phyloP scores from a whole-genome alignment of 1,140 invertebrate species.

The Aphis craccivora region DNA sequence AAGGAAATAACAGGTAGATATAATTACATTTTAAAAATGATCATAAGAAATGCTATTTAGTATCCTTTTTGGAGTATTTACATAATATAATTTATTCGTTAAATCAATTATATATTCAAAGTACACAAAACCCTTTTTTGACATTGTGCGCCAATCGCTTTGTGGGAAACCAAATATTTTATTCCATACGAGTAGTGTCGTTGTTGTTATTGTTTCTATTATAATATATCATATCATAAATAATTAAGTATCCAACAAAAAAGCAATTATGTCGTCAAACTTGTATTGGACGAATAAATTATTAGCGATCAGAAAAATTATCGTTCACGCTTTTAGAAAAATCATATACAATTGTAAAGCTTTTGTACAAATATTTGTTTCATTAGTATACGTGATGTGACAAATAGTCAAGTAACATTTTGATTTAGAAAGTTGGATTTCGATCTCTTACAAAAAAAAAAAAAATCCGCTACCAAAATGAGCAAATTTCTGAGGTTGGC shows the following conservation, averaged over 20 bases:
- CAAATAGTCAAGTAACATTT: not conserved
- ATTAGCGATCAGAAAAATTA: not conserved
- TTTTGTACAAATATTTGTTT: not conserved
- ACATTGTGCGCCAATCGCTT: not conserved
- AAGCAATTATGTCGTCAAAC: not conserved
- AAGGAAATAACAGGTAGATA: not conserved
- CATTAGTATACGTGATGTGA: not conserved
- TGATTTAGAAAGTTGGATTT: not conserved
- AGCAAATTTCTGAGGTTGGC: not conserved
- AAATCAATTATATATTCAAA: not conserved
- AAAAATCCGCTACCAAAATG: not conserved
- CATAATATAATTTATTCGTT: not conserved
- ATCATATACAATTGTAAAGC: not conserved
- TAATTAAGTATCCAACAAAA: not conserved
- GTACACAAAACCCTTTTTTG: not conserved
- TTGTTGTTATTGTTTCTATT: not conserved
- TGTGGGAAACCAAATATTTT: not conserved
- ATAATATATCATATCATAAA: not conserved
- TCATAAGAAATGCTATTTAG: not conserved
- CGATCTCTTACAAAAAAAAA: not conserved
- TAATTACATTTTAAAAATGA: not conserved
- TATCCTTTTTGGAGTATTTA: not conserved
- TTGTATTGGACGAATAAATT: not conserved
- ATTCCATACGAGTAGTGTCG: not conserved
- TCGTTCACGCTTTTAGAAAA: not conserved